Base-by-base conservation (phyloP, 2,113 vertebrate species). In the Corydoras maculifer region DNA sequence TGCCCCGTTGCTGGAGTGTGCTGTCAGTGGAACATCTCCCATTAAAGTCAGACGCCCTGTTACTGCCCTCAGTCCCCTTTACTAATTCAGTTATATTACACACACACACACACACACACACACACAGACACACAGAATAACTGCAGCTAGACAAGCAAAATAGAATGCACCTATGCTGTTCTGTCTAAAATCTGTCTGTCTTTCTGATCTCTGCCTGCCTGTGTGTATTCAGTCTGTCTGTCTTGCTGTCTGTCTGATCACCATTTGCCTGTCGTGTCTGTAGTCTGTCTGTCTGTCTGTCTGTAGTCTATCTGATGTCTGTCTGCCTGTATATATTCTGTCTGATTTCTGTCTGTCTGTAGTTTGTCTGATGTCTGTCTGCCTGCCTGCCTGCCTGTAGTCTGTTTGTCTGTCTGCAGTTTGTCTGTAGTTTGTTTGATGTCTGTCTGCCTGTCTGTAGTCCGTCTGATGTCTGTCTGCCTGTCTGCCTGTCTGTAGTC, bases 1-100 rank as follows among this genome's bases (percentile, higher is more conserved):
- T 61, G 68, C 62, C 57, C 63, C 72, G 74, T 79, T 79, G 70
- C 62, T 48, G 8, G 58, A 55, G 73, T 60, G 65, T 72, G 61
- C 63, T 69, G 73, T 75, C 74, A 59, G 63, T 61, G 71, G 63
- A 62, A 66, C 66, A 57, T 62, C 32, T 63, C 51, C 73, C 73
- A 66, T 75, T 55, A 66, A 61, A 53, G 49, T 75, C 67, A 35
- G 68, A 50, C 14, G 53, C 71, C 69, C 71, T 55, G 29, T 48
- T 68, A 62, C 43, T 31, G 43, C 25, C 32, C 35, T 49, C 54
- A 29, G 58, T 65, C 58, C 62, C n/a, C 48, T 51, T 15, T 68
- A 57, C 65, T 73, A 65, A 75, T 75, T 65, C 71, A 65, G 61
- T 72, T 65, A 50, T 55, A 68, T 64, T 64, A 67, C n/a, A 65